Evolutionary conservation across 2,113 vertebrate genomes (phyloP), one percentile per base, ranked within the genome.

Genomic region (Eublepharis macularius): DNA sequence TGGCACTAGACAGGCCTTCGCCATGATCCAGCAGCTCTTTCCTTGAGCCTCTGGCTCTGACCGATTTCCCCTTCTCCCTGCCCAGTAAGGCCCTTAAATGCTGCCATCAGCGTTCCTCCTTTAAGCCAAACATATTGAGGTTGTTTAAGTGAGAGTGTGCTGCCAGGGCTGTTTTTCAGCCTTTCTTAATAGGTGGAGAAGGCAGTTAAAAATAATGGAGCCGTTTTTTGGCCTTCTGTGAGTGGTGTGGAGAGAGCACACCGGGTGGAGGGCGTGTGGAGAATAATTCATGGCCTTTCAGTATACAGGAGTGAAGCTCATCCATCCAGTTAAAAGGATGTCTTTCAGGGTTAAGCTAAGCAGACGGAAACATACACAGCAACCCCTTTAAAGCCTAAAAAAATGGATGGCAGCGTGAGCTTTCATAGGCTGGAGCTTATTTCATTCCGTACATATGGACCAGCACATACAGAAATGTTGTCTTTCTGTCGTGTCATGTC

Each of bases 151-250:
- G 66, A 34, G n/a, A 45, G 29, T 29, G 45, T 4, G 10, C 80
- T 29, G 47, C 45, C 17, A 9, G 32, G 66, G 80, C 29, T 72
- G 45, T 81, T 54, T 81, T 39, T 39, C 34, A 54, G 32, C 66
- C 66, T 24, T 72, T 10, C 34, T 81, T 54, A 81, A 81, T 54
- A 29, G 66, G 80, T 54, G 66, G 39, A 72, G 80, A 81, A 81
- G 54, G 66, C 66, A 7, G 34, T 81, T 81, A 81, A 70, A 70
- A 81, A 29, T 70, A 81, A 70, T 70, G 45, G 66, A 81, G 80
- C 54, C 65, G 10, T 70, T 70, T n/a, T 45, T 19, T 51, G 45
- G 65, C 66, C n/a, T 24, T 49, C 47, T 36, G 32, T 6, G 21
- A 70, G 11, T 36, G 45, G 79, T 13, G 60, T 81, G 63, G 65